Conservation (phyloP, 64 coral and sea anemone species). For the Pocillopora damicornis region DNA sequence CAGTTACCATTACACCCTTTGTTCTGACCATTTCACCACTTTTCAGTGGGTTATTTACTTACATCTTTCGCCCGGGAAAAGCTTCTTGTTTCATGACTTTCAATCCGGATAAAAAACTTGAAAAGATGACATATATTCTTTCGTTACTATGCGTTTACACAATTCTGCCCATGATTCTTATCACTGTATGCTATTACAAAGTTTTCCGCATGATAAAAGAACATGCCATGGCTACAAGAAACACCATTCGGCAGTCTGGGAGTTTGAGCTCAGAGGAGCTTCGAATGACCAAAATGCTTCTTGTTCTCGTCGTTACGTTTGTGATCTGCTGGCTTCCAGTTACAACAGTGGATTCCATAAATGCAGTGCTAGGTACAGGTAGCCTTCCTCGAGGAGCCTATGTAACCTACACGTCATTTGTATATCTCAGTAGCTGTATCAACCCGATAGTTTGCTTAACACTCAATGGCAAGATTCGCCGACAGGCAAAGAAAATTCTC, state of each 20-base stretch:
- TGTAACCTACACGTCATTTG: conserved; percentile 10
- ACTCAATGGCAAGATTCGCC: neutral
- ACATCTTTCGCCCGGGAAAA: conserved; percentile 5
- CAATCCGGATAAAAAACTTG: neutral
- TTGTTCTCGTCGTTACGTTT: conserved; percentile 15
- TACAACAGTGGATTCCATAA: conserved; percentile 24
- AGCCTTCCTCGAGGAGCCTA: conserved; percentile 8
- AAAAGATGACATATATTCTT: neutral
- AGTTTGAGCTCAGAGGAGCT: neutral
- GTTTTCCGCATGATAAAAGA: neutral
- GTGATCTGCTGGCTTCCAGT: conserved; percentile 24
- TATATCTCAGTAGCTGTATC: conserved; percentile 10
- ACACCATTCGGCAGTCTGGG: neutral
- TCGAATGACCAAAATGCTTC: conserved; percentile 3
- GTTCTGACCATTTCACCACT: conserved; percentile 1
- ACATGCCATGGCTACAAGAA: neutral
- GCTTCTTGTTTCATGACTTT: conserved; percentile 18
- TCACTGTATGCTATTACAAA: conserved; percentile 6
- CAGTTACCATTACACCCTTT: neutral
- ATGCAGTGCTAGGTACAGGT: conserved; percentile 3
- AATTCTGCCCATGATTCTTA: neutral
- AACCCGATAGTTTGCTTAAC: conserved; percentile 23
- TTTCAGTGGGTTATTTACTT: neutral
- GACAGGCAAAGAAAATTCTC: neutral
- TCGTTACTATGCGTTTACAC: neutral